Evolutionary conservation across 2,888 invertebrate genomes (phyloP), one percentile per base, ranked within the genome.

Genomic region (Folsomia manolachei): DNA sequence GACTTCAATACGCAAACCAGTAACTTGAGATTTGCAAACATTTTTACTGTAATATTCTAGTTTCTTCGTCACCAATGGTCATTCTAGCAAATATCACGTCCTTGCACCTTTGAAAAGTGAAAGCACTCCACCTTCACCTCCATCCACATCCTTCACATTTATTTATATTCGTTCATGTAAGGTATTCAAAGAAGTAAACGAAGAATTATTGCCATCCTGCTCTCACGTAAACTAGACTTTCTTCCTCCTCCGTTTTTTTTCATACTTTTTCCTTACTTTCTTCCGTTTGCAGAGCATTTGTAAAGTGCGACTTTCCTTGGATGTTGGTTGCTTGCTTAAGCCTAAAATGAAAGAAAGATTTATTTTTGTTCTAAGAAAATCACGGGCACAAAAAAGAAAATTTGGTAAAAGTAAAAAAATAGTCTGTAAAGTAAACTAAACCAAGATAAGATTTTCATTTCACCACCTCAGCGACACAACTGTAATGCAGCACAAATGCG

Each of bases 111-210:
- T 56, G 19, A n/a, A 56, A 56, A 56, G 56, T 21, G 56, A 56
- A 56, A 39, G 39, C 39, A 56, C 4, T 7, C 18, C 18, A 9
- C 51, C 18, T 51, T 51, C 51, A 51, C 51, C 51, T 51, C 51
- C 51, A 11, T n/a, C n/a, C n/a, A 14, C 39, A 39, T 39, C 39
- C 56, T 21, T 56, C 56, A 56, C 56, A 56, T 56, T 56, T 21
- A 56, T 56, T 56, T 56, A 7, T 7, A 56, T 56, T 56, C 56
- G 56, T 21, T 19, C 56, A 21, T 25, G 63, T n/a, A n/a, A n/a
- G n/a, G n/a, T 63, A 63, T 27, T 63, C 63, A 63, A 63, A 63
- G 27, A 26, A 18, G 56, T 63, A 63, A n/a, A 63, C 63, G 63
- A 63, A 63, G 63, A 63, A 25, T 27, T 63, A 63, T 63, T 25